Conservation (phyloP, 2,797 vertebrate genomes). For the Notoglanidium macrostoma region DNA sequence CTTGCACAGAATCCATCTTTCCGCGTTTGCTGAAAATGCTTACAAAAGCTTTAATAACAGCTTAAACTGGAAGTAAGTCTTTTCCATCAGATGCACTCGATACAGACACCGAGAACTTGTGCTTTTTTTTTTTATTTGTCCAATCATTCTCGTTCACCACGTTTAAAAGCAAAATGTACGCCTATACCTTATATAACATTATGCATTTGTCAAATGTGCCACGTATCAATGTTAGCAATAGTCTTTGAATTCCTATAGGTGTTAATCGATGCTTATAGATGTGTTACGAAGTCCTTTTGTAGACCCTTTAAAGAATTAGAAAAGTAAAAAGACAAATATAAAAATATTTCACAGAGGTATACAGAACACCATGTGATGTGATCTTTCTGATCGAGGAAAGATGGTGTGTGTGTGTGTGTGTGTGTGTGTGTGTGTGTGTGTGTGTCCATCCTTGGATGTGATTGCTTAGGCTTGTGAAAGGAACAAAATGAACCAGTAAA, state of each 20-base stretch:
- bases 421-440: constrained; percentile 35
- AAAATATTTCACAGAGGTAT: constrained; percentile 46
- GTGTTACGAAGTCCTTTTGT: constrained; percentile 4
- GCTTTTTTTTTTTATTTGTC: not conserved
- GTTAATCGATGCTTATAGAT: not conserved
- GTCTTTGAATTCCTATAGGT: not conserved
- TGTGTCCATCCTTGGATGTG: constrained; percentile 50
- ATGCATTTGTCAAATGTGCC: constrained; percentile 2
- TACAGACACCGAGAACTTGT: not conserved
- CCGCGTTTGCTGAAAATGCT: not conserved
- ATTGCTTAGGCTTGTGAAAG: constrained; percentile 58
- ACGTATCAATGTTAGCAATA: not conserved
- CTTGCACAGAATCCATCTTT: not conserved
- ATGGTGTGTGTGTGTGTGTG: constrained; percentile 45
- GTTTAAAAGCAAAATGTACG: not conserved
- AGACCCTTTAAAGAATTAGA: not conserved
- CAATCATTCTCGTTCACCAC: not conserved
- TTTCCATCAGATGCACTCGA: not conserved
- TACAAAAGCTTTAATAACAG: not conserved
- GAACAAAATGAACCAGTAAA: constrained; percentile 55
- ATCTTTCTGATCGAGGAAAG: constrained; percentile 56
- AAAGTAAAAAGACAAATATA: constrained; percentile 15
- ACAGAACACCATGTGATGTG: constrained; percentile 56
- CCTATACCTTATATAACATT: not conserved
- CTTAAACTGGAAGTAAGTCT: not conserved